A percentile compares a stretch with the other conserved stretches of the same genome.
Evolutionary conservation across 2,888 invertebrate genomes (phyloP).

Genomic region (Sialis fuliginosa): DNA sequence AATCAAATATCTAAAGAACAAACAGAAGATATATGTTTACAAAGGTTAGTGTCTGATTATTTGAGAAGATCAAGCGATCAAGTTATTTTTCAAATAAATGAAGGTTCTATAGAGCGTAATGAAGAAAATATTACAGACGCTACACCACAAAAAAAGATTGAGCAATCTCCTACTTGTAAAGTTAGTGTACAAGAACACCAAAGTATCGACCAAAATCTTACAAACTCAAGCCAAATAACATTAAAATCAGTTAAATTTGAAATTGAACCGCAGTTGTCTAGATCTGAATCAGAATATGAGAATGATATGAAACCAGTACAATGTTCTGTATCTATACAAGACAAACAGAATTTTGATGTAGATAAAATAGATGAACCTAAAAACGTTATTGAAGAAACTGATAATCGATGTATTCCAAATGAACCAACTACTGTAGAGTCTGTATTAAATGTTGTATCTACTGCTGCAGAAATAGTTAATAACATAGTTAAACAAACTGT

Average conservation of each 20-base stretch:
- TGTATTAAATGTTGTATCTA: background rate
- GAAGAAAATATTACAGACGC: background rate
- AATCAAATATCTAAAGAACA: too few relatives aligned
- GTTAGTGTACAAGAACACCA: background rate
- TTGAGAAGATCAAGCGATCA: background rate
- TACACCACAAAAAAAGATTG: background rate
- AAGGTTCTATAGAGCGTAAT: background rate
- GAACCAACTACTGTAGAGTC: background rate
- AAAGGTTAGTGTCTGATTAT: background rate
- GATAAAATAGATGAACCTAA: conserved; percentile 19
- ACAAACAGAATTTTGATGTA: conserved; percentile 9
- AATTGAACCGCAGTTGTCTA: background rate
- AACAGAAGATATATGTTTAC: background rate
- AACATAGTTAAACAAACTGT: too few relatives aligned
- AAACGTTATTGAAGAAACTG: conserved; percentile 15
- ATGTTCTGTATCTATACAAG: conserved; percentile 5
- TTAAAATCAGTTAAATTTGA: background rate
- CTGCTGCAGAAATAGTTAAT: background rate
- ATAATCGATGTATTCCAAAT: conserved; percentile 6
- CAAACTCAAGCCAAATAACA: background rate
- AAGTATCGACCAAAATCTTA: background rate
- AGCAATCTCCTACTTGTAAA: background rate
- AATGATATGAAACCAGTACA: conserved; percentile 1
- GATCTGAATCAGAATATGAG: background rate
- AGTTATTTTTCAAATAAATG: background rate